Base-by-base conservation (phyloP, 2,113 vertebrate genomes). In the Gorilla gorilla region DNA sequence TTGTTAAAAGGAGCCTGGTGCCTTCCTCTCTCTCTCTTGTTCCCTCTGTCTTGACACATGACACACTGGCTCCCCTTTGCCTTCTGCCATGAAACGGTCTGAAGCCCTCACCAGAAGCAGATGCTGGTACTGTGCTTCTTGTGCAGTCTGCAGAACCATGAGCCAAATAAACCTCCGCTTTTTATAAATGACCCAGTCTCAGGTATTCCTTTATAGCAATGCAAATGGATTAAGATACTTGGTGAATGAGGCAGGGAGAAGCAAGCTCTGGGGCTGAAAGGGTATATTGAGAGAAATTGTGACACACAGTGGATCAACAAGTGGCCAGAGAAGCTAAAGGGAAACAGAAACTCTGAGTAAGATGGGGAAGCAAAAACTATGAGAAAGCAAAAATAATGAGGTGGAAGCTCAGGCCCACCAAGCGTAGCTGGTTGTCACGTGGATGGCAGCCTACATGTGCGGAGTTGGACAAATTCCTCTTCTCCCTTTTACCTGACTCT, bases 291-390 rank as follows among this genome's bases (percentile, higher is more conserved):
- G 55, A 91, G 78, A 88, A 45, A 78, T 0, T 50, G 43, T n/a
- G 61, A 40, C 38, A 38, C 45, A 40, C 35, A 3, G 13, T 45
- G 50, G 4, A 43, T 30, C 38, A 40, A 35, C 25, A 64, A 1
- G 4, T 2, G 18, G 14, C 40, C 83, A 68, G 48, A 87, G 57
- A 96, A 64, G 50, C 89, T 61, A 70, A 78, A 14, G 61, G 32
- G 92, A 97, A 75, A 89, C 22, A 95, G 86, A 95, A 98, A 87
- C 45, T 59, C 1, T 48, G 45, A 84, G 6, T 27, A n/a, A 52
- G 83, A 89, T 23, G 50, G 90, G 70, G 76, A 90, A 96, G 76
- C 57, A 45, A 81, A 96, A 87, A 30, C 7, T 16, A 78, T 48
- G 75, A 32, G 43, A 78, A 78, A 30, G 16, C 14, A 48, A 45